Evolutionary conservation across 1,140 invertebrate genomes (phyloP), one percentile per base, ranked within the genome.

Genomic region (Sweltsa coloradensis): DNA sequence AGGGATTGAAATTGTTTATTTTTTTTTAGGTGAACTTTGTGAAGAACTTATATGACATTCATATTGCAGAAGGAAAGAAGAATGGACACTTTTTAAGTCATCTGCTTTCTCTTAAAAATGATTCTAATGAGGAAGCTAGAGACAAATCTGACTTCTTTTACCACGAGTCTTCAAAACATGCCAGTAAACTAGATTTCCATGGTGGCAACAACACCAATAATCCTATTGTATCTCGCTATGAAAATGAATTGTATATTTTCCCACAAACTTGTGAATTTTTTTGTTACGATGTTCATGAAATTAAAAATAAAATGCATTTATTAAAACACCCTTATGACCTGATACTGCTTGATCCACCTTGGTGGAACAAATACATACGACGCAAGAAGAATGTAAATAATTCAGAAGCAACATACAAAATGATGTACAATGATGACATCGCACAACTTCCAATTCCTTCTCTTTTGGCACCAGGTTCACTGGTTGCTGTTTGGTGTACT

Each of bases 291-390:
- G 53, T 74, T 5, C 53, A 47, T 41, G 53, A 69, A 14, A 60
- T 71, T 3, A 46, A 55, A 23, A 41, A 60, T 31, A 62, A 64
- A 47, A 49, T 69, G 21, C 23, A 52, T 22, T 39, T 41, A 14
- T 43, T 59, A 34, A 54, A 58, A 13, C 51, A 59, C 25, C 59
- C 63, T 29, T 94, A 75, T 76, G 83, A 94, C 64, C 66, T 93
- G 37, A 74, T 95, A 42, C 63, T 94, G 16, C 68, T 93, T 51
- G 92, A 96, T 73, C 91, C 90, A 44, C 90, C 91, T 2, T 96
- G 91, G 92, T 81, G 80, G 67, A 95, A 95, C 64, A 92, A 91
- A 67, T 91, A 87, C 49, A 86, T 93, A 21, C 75, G 85, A 55
- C 74, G 90, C 52, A 64, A 80, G 52, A 90, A 85, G n/a, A n/a